These are phyloP conservation scores for Polydrusus tereticollis DNA, from an alignment of 2,888 invertebrate species.

Conservation along the genomic window DNA sequence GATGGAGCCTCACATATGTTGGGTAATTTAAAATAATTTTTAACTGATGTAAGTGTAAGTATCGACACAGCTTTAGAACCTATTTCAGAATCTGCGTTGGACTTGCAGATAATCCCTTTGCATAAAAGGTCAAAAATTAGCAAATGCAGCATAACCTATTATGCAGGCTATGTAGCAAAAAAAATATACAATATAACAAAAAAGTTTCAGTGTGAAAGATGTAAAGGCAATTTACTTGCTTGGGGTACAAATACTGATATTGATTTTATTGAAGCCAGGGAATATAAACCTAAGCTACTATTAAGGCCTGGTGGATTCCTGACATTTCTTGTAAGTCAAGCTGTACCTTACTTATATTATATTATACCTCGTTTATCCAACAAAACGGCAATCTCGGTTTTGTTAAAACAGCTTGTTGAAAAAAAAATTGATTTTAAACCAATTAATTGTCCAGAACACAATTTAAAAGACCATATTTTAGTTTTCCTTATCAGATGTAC, in stretches of 20 bases:
- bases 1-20: no score
- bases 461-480: no score
- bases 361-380: not conserved
- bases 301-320: slow-evolving; percentile 4
- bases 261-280: slow-evolving; percentile 3
- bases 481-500: no score
- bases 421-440: no score
- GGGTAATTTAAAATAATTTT: not conserved
- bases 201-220: not conserved
- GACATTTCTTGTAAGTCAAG: not conserved
- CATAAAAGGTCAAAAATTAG: not conserved
- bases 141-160: not conserved
- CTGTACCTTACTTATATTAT: slow-evolving; percentile 1
- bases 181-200: not conserved
- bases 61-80: not conserved
- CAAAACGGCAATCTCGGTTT: not conserved
- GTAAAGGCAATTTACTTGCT: not conserved
- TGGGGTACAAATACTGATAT: not conserved
- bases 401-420: no score
- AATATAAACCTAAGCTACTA: slow-evolving; percentile 2
- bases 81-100: not conserved
- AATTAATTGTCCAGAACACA: no score
- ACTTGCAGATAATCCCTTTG: not conserved
- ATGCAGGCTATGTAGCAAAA: not conserved
- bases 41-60: not conserved